Base-by-base conservation (phyloP, 2,888 invertebrate genomes). In the Troides oblongomaculatus region DNA sequence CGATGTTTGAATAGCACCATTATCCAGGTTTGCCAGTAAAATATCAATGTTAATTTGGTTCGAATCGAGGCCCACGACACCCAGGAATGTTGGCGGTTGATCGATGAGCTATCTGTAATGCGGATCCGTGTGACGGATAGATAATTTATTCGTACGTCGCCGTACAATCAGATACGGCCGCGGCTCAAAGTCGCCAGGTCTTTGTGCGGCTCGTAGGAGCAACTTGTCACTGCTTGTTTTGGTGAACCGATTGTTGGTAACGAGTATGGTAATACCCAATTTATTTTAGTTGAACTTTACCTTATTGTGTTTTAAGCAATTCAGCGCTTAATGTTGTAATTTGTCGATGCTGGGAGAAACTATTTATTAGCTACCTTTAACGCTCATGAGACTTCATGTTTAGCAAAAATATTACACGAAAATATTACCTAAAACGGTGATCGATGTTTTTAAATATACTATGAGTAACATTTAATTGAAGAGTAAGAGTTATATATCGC, bases 21-120 rank as follows among this genome's bases (percentile, higher is more conserved):
- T 64, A 50, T 23, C 59, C 23, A 21, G 62, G 72, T 76, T 75
- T 74, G 72, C 76, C 72, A 74, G 74, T 72, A 73, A 72, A 74
- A 75, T 74, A 81, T 80, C 79, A 78, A 78, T 79, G 77, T 76
- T 71, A 73, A 77, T 74, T 73, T 76, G 81, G 81, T 82, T 84
- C 78, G 82, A 81, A 73, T 77, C 81, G 77, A 77, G 80, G 81
- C 82, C 83, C 74, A 75, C 77, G 72, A 70, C 69, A 69, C 68
- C 63, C 74, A 78, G 81, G 83, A 82, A 81, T 79, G 76, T 81
- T 81, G 77, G 79, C 79, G 78, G 78, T 77, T 80, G 78, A 83
- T 81, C 78, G 79, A 83, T 80, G 73, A 72, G 74, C 70, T 67
- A 74, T 76, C 73, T 70, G 71, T 75, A 71, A 68, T 76, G 75